These are phyloP conservation scores for Parapsyche elsis DNA, from an alignment of 1,140 invertebrate genomes.

Conservation along the genomic window DNA sequence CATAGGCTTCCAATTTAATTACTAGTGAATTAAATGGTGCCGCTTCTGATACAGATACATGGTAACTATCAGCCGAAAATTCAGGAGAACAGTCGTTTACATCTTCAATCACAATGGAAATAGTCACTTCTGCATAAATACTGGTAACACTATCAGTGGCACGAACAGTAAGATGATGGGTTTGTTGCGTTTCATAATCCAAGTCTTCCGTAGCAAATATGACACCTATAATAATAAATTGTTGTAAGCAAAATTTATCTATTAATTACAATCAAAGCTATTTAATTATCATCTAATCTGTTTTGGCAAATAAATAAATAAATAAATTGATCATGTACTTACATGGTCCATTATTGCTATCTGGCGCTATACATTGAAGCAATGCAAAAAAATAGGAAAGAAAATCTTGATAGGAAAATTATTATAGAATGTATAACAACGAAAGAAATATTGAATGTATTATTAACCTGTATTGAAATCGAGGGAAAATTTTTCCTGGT, in stretches of 20 bases:
- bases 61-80: constrained; percentile 83
- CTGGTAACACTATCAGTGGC: constrained; percentile 87
- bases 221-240: constrained; percentile 69
- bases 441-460: constrained; percentile 10
- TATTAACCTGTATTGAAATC: constrained; percentile 89
- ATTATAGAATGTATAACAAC: neutral
- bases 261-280: neutral
- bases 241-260: too few species aligned
- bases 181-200: constrained; percentile 82
- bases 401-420: neutral
- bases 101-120: constrained; percentile 82
- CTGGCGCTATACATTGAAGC: constrained; percentile 72
- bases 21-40: constrained; percentile 78
- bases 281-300: constrained; percentile 2
- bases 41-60: constrained; percentile 83
- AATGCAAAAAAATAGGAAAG: too few species aligned
- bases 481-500: constrained; percentile 82
- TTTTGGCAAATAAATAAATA: constrained; percentile 2
- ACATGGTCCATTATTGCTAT: constrained; percentile 81
- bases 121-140: constrained; percentile 81
- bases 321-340: constrained; percentile 75
- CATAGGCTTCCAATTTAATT: constrained; percentile 77
- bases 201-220: constrained; percentile 84
- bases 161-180: constrained; percentile 81
- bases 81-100: constrained; percentile 86